phyloP scores from a whole-genome alignment of 30 jellyfish, hydroid and myxozoan species.

The Chrysaora quinquecirrha region DNA sequence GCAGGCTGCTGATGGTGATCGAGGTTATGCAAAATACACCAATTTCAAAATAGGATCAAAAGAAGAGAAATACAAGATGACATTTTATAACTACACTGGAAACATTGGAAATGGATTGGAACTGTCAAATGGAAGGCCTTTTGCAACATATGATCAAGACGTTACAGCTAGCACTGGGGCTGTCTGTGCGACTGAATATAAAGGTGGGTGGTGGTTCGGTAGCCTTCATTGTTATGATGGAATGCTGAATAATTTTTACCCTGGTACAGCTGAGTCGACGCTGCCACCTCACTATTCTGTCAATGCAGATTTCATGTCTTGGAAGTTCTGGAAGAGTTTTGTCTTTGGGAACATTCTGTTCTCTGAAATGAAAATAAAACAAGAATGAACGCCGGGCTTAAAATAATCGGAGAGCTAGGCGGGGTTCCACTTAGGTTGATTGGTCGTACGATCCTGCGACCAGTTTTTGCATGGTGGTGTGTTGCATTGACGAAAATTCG shows the following conservation, averaged over 20 bases:
- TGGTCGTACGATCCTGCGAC: no score
- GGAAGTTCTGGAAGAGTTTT: background rate
- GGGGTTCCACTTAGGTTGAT: no score
- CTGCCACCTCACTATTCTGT: background rate
- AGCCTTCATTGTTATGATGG: background rate
- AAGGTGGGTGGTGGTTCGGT: conserved; percentile 1
- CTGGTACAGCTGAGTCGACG: background rate
- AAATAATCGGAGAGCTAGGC: no score
- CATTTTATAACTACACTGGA: background rate
- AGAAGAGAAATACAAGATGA: background rate
- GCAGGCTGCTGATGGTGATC: background rate
- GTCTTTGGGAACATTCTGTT: background rate
- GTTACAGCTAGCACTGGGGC: background rate
- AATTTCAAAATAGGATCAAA: background rate
- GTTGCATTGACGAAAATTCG: no score
- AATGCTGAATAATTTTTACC: background rate
- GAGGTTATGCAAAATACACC: conserved; percentile 10
- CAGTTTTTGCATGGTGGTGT: no score
- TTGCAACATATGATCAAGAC: background rate
- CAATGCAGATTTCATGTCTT: background rate
- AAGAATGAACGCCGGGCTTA: no score
- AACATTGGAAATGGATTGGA: background rate
- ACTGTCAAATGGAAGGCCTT: background rate
- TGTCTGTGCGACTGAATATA: background rate
- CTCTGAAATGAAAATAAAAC: background rate